phyloP scores from a whole-genome alignment of 2,113 vertebrate genomes.

The Odontophorus gujanensis region DNA sequence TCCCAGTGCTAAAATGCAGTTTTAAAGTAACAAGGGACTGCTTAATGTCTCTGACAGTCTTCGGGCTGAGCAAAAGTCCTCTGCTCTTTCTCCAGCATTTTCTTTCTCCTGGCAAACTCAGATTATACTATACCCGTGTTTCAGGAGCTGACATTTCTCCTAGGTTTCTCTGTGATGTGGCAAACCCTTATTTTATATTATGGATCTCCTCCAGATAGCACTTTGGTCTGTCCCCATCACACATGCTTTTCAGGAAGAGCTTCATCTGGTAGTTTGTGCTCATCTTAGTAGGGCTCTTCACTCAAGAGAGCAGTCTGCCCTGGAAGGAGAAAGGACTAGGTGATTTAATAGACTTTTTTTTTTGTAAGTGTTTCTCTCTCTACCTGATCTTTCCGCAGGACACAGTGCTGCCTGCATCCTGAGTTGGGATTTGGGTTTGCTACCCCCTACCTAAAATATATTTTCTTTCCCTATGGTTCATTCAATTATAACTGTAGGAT shows the following conservation, averaged over 20 bases:
- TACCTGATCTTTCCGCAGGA: conserved; percentile 6
- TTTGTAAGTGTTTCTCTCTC: not conserved
- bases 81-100: not conserved
- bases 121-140: not conserved
- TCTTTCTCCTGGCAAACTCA: not conserved
- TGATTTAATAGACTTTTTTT: conserved; percentile 29
- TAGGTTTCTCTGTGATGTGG: not conserved
- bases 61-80: fast-evolving
- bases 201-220: not conserved
- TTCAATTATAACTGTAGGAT: conserved; percentile 67
- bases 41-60: conserved; percentile 26
- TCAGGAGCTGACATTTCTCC: not conserved
- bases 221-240: conserved; percentile 16
- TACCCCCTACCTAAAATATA: conserved; percentile 46
- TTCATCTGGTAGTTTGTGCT: conserved; percentile 21
- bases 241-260: conserved; percentile 4
- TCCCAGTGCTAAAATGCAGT: not conserved
- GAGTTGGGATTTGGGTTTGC: conserved; percentile 46
- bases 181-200: not conserved
- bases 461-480: conserved; percentile 53
- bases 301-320: conserved; percentile 8
- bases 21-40: conserved; percentile 37
- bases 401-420: conserved; percentile 21
- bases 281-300: not conserved
- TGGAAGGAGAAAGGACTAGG: not conserved